Base-by-base conservation (phyloP, 1,140 invertebrate species). In the Halesus radiatus region DNA sequence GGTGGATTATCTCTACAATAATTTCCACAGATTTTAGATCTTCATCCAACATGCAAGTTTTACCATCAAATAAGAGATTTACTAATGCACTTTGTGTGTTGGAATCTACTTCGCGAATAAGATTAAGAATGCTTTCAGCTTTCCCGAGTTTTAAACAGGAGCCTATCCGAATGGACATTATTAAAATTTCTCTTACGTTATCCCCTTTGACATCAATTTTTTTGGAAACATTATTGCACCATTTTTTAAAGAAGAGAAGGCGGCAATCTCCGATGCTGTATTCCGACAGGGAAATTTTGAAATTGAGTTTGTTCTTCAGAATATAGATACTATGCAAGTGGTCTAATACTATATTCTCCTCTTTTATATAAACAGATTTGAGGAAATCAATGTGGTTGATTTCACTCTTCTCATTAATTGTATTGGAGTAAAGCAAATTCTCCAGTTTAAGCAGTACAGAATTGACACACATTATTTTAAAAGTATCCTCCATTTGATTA, bases 301-400 rank as follows among this genome's bases (percentile, higher is more conserved):
- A 58, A 18, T 78, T 62, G n/a, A 77, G 78, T 75, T 64, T 79
- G 52, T 81, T 83, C 74, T 83, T 81, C 10, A 83, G 29, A 60
- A 81, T 60, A 50, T 78, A 79, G 15, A 83, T 81, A 60, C 52
- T 81, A 26, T 80, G 32, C 16, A 83, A 78, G 52, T 58, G 53
- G 26, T 80, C 53, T 26, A 78, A 68, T 52, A 60, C 66, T n/a
- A 53, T 16, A 58, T 81, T 53, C 6, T 75, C 62, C n/a, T 66
- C n/a, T n/a, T 45, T 10, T 45, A 73, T 16, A 8, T 32, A 37
- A 7, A 78, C 22, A 53, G 72, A 83, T 78, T 76, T 81, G 8
- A 84, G 72, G 58, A 84, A 84, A 72, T 84, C 83, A 26, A 84
- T 52, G 66, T 78, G 81, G 37, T 80, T 81, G 45, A 10, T 68